Conservation (phyloP, 2,113 vertebrate species). For the Edolisoma coerulescens region DNA sequence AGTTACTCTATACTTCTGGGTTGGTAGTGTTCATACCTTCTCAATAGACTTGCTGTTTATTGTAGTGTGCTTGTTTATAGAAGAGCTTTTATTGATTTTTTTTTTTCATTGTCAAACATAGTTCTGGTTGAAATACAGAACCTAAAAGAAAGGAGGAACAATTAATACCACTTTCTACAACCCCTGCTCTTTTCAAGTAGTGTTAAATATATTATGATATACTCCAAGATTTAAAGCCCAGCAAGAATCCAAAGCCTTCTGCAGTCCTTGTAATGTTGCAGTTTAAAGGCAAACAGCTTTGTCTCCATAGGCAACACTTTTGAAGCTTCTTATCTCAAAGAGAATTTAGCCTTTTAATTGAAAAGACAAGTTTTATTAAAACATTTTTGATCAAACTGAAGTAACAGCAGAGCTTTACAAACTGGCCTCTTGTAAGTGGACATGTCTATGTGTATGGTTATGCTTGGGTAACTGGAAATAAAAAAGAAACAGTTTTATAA, state of each 20-base stretch:
- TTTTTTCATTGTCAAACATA: background rate
- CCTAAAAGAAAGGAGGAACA: background rate
- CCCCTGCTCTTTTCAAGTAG: background rate
- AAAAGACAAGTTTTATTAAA: background rate
- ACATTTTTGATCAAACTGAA: background rate
- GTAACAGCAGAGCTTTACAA: background rate
- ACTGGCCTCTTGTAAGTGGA: background rate
- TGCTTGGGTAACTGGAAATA: background rate
- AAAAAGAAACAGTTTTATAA: background rate
- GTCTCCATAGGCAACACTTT: background rate
- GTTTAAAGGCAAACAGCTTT: conserved; percentile 35
- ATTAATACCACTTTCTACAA: background rate
- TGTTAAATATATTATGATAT: background rate
- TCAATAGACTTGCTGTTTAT: background rate
- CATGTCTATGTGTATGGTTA: background rate
- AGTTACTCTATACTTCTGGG: background rate
- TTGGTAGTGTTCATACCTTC: background rate
- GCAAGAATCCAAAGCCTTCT: background rate
- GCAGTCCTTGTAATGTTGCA: background rate
- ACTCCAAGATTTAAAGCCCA: conserved; percentile 11
- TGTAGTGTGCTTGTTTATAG: background rate
- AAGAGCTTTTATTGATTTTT: background rate
- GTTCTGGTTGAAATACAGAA: background rate
- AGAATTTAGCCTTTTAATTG: conserved; percentile 13
- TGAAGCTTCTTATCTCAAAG: conserved; percentile 7